These are phyloP conservation scores for Melinaea marsaeus DNA, from an alignment of 2,888 invertebrate species.

Conservation along the genomic window DNA sequence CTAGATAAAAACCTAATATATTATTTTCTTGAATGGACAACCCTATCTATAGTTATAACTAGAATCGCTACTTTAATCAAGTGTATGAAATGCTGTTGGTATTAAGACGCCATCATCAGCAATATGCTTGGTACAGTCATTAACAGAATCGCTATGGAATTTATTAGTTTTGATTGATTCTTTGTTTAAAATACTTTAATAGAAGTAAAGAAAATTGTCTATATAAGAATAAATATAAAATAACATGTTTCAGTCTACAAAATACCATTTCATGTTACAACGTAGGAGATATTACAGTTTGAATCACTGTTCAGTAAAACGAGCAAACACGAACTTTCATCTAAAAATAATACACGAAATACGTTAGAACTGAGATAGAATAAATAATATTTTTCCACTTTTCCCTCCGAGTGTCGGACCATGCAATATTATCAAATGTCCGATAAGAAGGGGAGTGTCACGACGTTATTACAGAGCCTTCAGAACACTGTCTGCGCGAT, in stretches of 20 bases:
- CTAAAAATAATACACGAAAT: background rate
- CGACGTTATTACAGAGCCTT: conserved; percentile 35
- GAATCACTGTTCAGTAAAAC: background rate
- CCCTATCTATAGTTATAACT: conserved; percentile 26
- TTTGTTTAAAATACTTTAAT: too few relatives aligned
- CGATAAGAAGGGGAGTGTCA: conserved; percentile 46
- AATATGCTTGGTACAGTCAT: conserved; percentile 28
- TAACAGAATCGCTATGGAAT: conserved; percentile 19
- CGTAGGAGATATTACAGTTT: background rate
- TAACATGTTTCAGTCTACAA: too few relatives aligned
- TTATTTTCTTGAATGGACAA: too few relatives aligned
- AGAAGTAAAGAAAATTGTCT: too few relatives aligned
- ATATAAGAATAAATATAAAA: too few relatives aligned
- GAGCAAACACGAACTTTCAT: background rate
- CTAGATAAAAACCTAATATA: too few relatives aligned
- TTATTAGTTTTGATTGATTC: background rate
- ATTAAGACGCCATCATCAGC: conserved; percentile 23
- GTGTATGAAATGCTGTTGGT: conserved; percentile 32
- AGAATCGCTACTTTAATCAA: conserved; percentile 38
- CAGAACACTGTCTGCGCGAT: conserved; percentile 32
- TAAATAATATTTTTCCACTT: conserved; percentile 20
- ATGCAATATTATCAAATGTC: conserved; percentile 28
- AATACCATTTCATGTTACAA: too few relatives aligned
- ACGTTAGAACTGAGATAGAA: background rate
- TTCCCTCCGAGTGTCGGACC: conserved; percentile 38